Base-by-base conservation (phyloP, 2,888 invertebrate genomes). In the Entomobrya proxima region DNA sequence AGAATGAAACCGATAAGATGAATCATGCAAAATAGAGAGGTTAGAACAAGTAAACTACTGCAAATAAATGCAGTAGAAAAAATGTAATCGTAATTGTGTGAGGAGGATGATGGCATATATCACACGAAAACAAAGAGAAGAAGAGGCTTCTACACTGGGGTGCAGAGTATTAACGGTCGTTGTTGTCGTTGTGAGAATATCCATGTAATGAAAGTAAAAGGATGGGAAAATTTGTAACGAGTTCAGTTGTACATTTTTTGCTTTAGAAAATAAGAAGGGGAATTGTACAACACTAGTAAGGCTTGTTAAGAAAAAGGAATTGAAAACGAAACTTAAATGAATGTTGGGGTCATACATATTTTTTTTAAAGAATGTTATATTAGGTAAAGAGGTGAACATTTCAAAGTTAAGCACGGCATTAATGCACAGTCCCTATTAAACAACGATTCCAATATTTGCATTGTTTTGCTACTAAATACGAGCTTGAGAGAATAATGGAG, bases 121-220 rank as follows among this genome's bases (percentile, higher is more conserved):
- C 61, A 77, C 77, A 77, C 61, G 40, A n/a, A 37, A 21, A n/a
- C n/a, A 74, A 35, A 32, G 21, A 32, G 58, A 37, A 55, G 35
- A 75, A 55, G 2, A 24, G 35, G 13, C 55, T 55, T 55, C 55
- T n/a, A 55, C 55, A 15, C 18, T 55, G 13, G 7, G 18, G 13
- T 18, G 18, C 55, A 15, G 47, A 9, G 24, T 1, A 24, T 47
- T 21, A 11, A 3, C 0, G 3, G 24, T 76, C 24, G 40, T 47
- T 75, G 47, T 61, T 2, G 52, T 76, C 11, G 24, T 44, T 61
- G 35, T 84, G 84, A 77, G 77, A 77, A 76, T 52, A 67, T 61
- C 64, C 64, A 47, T 30, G 3, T 40, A 83, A 83, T 58, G 84
- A 84, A 84, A 84, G 84, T 84, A 84, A 84, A 84, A 84, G 84